Percentiles rank a stretch among this genome's conserved stretches.
These are phyloP conservation scores for Eidolon helvum DNA, from an alignment of 2,113 vertebrate genomes.

Conservation along the genomic window DNA sequence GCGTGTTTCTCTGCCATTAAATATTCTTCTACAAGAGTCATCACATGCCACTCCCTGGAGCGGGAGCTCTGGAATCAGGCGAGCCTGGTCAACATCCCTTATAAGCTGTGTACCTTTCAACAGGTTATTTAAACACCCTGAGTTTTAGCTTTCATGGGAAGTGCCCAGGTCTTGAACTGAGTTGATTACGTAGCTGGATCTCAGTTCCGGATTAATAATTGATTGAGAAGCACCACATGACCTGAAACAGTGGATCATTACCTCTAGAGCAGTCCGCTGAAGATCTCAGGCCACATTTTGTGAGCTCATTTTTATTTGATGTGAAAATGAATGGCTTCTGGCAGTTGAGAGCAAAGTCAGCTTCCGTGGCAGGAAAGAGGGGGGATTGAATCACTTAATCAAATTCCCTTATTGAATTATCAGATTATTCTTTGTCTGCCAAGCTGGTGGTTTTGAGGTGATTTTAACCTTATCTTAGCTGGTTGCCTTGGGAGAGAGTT, in stretches of 20 bases:
- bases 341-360: neutral
- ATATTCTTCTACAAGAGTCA: neutral
- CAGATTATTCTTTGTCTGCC: neutral
- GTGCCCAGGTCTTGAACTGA: neutral
- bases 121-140: neutral
- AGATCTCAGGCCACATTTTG: neutral
- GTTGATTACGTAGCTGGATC: neutral
- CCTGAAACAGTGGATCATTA: neutral
- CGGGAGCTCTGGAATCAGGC: neutral
- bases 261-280: neutral
- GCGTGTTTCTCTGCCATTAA: neutral
- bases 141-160: neutral
- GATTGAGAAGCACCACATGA: neutral
- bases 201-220: slow-evolving; percentile 23
- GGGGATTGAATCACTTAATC: neutral
- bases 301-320: neutral
- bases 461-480: neutral
- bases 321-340: neutral
- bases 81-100: neutral
- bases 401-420: neutral
- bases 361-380: neutral
- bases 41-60: neutral
- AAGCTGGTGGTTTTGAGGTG: neutral
- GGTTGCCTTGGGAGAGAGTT: neutral
- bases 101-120: neutral